Evolutionary conservation across 2,797 vertebrate genomes (phyloP).

Genomic region (Eulemur coronatus): DNA sequence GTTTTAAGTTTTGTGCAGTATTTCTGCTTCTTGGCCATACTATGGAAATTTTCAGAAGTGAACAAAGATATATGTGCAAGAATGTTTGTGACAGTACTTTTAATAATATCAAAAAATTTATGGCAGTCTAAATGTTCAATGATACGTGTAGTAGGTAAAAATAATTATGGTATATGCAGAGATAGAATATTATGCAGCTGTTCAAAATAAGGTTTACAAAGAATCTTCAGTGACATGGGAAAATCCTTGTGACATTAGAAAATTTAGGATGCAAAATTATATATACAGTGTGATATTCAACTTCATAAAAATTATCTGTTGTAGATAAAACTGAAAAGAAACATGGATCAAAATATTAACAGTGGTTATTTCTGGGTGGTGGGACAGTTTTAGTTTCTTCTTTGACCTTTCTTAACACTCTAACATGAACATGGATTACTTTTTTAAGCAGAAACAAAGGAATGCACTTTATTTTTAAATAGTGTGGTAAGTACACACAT

Average conservation of each 20-base stretch:
- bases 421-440: not conserved
- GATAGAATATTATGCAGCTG: not conserved
- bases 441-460: not conserved
- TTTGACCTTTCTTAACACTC: slow-evolving; percentile 13
- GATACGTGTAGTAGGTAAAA: not conserved
- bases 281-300: not conserved
- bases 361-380: not conserved
- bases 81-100: not conserved
- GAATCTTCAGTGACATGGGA: not conserved
- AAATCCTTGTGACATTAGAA: not conserved
- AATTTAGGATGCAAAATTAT: not conserved
- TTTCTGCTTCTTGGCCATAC: not conserved
- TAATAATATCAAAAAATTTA: not conserved
- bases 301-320: not conserved
- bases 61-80: not conserved
- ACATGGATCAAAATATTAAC: not conserved
- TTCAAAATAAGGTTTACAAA: not conserved
- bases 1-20: not conserved
- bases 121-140: not conserved
- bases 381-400: not conserved
- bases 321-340: not conserved
- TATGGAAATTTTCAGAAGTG: not conserved
- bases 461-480: slow-evolving; percentile 43
- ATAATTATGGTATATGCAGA: not conserved
- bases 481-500: not conserved